Evolutionary conservation across 2,888 invertebrate genomes (phyloP), one percentile per base, ranked within the genome.

Genomic region (Drosophila recens): DNA sequence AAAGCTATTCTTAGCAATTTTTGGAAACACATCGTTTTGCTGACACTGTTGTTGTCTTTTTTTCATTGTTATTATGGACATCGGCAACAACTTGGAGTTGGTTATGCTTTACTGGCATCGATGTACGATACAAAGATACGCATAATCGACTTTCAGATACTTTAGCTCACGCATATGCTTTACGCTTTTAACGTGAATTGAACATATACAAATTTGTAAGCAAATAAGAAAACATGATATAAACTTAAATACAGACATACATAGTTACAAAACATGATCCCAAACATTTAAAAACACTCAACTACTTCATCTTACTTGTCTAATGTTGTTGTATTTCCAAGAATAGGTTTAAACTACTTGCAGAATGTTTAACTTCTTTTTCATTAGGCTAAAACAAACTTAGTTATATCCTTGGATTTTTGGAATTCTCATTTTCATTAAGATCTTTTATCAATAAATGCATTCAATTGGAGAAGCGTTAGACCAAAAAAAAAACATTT

Each of bases 1-100:
- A 83, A 80, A 80, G 75, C 82, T 75, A 77, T 81, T 84, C 85
- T 84, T 79, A 74, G 70, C 71, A 67, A 68, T 74, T 87, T 74
- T 73, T 84, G 62, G 56, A 71, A 72, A 72, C 67, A 72, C 67
- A 68, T 20, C 63, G 33, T 11, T 15, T 66, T 58, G 52, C 53
- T 66, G 66, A 67, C 63, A 72, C 64, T 75, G 72, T 73, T 75
- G 73, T 77, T 69, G 72, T 74, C 79, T 70, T 69, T 70, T 69
- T 81, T 68, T 74, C 63, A 51, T 72, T 67, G 59, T 63, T 74
- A 69, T 84, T 79, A 68, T 67, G 56, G 52, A 67, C 74, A 72
- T 43, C 56, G 67, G 54, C 65, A 56, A 52, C 33, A 36, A 51
- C 20, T 36, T 43, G 17, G 45, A 33, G 45, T 56, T 23, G 34